Conservation (phyloP, 37 sponge, comb jelly and placozoan genomes). For the Eunapius fragilis region DNA sequence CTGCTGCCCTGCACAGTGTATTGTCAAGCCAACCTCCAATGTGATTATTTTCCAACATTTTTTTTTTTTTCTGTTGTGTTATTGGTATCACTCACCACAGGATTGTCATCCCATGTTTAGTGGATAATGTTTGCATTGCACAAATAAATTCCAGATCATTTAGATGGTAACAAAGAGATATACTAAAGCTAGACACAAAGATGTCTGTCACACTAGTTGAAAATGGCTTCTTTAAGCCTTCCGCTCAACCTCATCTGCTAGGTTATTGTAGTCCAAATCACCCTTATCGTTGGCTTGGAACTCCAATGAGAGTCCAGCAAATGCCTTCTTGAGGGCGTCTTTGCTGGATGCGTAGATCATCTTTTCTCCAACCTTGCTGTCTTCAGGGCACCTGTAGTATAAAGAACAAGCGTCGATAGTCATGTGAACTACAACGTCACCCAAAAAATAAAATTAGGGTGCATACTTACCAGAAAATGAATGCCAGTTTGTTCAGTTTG, state of each 20-base stretch:
- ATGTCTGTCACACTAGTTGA: background rate
- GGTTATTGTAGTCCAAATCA: slow-evolving; percentile 52
- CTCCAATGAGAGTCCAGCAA: slow-evolving; percentile 50
- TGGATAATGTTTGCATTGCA: background rate
- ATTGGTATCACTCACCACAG: too few relatives aligned
- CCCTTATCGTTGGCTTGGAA: slow-evolving; percentile 69
- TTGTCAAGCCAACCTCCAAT: background rate
- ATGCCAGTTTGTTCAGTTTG: slow-evolving; percentile 54
- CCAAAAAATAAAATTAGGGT: background rate
- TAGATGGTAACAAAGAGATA: background rate
- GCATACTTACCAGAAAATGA: slow-evolving; percentile 77
- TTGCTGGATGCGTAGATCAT: slow-evolving; percentile 78
- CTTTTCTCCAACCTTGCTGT: slow-evolving; percentile 57
- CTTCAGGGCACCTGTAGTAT: slow-evolving; percentile 63
- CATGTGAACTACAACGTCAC: too few relatives aligned
- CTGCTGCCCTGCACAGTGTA: background rate
- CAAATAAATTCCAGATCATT: background rate
- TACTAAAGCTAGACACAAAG: background rate
- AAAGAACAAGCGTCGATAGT: background rate
- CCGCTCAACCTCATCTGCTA: slow-evolving; percentile 52
- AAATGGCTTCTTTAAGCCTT: slow-evolving; percentile 44
- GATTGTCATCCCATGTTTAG: background rate
- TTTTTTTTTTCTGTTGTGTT: too few relatives aligned
- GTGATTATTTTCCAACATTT: background rate
- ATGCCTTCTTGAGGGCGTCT: slow-evolving; percentile 68